These are phyloP conservation scores for Trichomycterus rosablanca DNA, from an alignment of 2,113 vertebrate genomes.

Conservation along the genomic window DNA sequence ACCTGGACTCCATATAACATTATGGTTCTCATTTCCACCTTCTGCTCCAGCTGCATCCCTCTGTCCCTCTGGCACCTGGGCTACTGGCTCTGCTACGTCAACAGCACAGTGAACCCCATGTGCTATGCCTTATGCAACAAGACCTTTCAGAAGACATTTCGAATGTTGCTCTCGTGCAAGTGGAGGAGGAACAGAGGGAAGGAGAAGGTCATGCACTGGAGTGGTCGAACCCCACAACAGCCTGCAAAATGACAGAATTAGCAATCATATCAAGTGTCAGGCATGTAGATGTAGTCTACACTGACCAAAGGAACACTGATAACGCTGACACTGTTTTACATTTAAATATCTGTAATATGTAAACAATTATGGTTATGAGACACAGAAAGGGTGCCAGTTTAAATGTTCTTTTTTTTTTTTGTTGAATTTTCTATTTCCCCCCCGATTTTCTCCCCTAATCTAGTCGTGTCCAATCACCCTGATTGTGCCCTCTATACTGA, in stretches of 20 bases:
- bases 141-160: conserved; percentile 97
- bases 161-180: conserved; percentile 89
- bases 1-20: conserved; percentile 99
- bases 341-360: too few species aligned
- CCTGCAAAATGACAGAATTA: conserved; percentile 58
- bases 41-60: conserved; percentile 88
- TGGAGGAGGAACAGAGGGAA: conserved; percentile 82
- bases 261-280: conserved; percentile 1
- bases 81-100: conserved; percentile 98
- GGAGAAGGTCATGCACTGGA: conserved; percentile 86
- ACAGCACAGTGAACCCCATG: conserved; percentile 97
- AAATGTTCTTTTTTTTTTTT: too few species aligned
- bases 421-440: too few species aligned
- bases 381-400: too few species aligned
- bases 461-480: too few species aligned
- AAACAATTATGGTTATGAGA: too few species aligned
- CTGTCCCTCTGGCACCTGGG: conserved; percentile 91
- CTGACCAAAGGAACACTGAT: too few species aligned
- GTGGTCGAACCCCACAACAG: conserved; percentile 70
- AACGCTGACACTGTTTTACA: too few species aligned
- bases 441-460: too few species aligned
- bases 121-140: conserved; percentile 99
- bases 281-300: not conserved
- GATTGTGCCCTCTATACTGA: too few species aligned
- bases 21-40: conserved; percentile 97